Conservation (phyloP, 2,113 vertebrate genomes). For the Aramus guarauna region DNA sequence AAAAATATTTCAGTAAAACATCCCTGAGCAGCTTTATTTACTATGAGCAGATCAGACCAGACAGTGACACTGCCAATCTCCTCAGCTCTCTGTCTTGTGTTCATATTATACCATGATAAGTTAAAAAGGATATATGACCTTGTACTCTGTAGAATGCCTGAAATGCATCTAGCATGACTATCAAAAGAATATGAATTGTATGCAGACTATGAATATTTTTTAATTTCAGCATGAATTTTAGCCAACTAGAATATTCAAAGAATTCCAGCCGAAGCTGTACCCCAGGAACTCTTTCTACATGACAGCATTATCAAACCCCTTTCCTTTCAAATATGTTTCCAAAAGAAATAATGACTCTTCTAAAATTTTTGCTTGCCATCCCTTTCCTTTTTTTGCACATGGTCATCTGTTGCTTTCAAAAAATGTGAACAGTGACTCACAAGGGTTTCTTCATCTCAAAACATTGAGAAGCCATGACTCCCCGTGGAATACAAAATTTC, state of each 20-base stretch:
- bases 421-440: background rate
- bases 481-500: background rate
- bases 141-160: background rate
- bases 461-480: background rate
- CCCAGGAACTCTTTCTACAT: background rate
- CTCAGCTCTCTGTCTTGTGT: background rate
- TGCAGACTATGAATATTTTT: background rate
- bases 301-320: background rate
- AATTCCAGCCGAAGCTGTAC: background rate
- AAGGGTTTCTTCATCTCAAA: background rate
- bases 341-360: background rate
- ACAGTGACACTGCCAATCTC: slow-evolving; percentile 1
- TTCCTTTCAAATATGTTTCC: background rate
- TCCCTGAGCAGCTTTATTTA: background rate
- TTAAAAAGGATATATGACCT: slow-evolving; percentile 7
- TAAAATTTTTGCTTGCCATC: background rate
- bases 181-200: background rate
- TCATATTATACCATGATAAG: slow-evolving; percentile 1
- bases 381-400: background rate
- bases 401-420: background rate
- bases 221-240: background rate
- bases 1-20: background rate
- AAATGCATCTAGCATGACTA: background rate
- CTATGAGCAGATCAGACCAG: background rate
- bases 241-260: background rate